phyloP scores from a whole-genome alignment of 2,888 invertebrate genomes.

The Cheilosia pagana region DNA sequence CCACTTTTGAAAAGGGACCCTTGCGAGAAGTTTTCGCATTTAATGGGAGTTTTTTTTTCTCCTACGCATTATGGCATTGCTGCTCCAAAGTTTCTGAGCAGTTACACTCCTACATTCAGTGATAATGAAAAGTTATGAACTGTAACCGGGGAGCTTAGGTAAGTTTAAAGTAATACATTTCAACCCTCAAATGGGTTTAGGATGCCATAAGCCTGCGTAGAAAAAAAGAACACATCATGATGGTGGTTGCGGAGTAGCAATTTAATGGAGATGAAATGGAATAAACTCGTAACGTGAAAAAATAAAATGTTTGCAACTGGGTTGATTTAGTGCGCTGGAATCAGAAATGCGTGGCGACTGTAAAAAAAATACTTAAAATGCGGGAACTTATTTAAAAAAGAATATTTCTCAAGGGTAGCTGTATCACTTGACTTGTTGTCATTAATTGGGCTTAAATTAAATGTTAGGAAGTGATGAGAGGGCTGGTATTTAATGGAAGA shows the following conservation, averaged over 20 bases:
- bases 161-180: not conserved
- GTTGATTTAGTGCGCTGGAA: slow-evolving; percentile 27
- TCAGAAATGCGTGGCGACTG: not conserved
- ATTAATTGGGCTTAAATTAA: too few species aligned
- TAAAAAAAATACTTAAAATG: not conserved
- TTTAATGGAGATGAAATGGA: slow-evolving; percentile 39
- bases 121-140: slow-evolving; percentile 74
- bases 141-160: slow-evolving; percentile 42
- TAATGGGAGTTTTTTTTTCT: slow-evolving; percentile 22
- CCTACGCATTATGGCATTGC: slow-evolving; percentile 20
- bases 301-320: slow-evolving; percentile 25
- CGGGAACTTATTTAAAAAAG: not conserved
- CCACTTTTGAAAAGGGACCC: slow-evolving; percentile 11
- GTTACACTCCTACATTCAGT: slow-evolving; percentile 51
- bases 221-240: slow-evolving; percentile 1
- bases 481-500: too few species aligned
- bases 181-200: not conserved
- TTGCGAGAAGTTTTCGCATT: slow-evolving; percentile 56
- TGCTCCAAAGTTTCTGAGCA: slow-evolving; percentile 52
- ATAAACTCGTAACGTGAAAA: slow-evolving; percentile 28
- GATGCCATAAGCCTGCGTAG: slow-evolving; percentile 21
- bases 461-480: too few species aligned
- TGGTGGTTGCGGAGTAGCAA: not conserved
- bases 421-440: too few species aligned
- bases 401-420: too few species aligned